Evolutionary conservation across 2,797 vertebrate genomes (phyloP).

Genomic region (Buphagus erythrorhynchus): DNA sequence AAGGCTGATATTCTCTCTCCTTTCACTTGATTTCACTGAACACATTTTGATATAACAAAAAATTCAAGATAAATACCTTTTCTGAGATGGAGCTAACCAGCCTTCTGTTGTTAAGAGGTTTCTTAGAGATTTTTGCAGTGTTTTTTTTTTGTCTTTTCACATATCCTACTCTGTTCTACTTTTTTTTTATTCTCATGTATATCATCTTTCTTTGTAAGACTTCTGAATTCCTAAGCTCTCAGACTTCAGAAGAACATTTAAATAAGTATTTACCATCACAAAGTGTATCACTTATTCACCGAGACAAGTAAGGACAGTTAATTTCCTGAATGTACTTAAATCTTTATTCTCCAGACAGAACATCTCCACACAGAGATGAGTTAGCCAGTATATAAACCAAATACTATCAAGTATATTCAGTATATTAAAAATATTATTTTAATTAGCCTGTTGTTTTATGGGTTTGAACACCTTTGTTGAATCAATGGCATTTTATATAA

Average conservation of each 20-base stretch:
- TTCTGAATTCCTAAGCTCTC: not conserved
- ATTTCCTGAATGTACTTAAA: not conserved
- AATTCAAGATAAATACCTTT: not conserved
- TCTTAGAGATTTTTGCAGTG: not conserved
- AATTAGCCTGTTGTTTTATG: not conserved
- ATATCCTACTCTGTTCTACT: not conserved
- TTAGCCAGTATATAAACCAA: not conserved
- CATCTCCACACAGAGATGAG: not conserved
- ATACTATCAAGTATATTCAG: not conserved
- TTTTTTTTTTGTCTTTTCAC: not conserved
- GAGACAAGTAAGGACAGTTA: not conserved
- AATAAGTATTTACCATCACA: not conserved
- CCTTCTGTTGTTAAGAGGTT: not conserved
- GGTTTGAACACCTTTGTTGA: not conserved
- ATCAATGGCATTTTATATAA: not conserved
- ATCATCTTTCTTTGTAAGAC: not conserved
- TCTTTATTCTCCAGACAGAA: not conserved
- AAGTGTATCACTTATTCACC: not conserved
- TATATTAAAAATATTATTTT: not conserved
- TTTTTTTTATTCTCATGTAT: not conserved
- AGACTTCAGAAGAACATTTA: not conserved
- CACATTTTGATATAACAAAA: not conserved
- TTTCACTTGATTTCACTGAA: conserved; percentile 25
- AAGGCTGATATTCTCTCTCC: conserved; percentile 25
- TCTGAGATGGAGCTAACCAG: not conserved